Conservation (phyloP, 2,113 vertebrate species). For the Scophthalmus maximus region DNA sequence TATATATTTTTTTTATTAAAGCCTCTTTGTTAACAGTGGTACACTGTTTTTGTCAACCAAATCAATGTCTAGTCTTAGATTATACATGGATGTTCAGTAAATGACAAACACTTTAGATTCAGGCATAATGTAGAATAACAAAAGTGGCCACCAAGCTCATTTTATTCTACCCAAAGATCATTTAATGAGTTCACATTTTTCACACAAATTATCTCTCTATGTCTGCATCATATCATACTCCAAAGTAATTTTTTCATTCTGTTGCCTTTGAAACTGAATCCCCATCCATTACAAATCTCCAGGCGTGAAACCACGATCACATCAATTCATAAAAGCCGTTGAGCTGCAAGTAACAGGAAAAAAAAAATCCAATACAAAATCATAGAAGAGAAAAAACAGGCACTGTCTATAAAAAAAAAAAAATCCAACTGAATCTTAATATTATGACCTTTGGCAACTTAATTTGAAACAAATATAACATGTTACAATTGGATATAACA, state of each 20-base stretch:
- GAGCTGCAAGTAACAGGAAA: background rate
- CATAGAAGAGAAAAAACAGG: background rate
- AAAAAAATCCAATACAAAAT: background rate
- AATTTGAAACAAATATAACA: too few relatives aligned
- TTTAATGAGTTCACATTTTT: background rate
- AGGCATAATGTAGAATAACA: too few relatives aligned
- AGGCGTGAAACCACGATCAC: conserved; percentile 8
- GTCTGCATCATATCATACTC: conserved; percentile 23
- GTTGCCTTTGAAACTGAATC: conserved; percentile 9
- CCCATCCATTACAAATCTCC: background rate
- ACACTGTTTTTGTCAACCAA: background rate
- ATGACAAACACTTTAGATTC: too few relatives aligned
- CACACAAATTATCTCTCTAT: conserved; percentile 13
- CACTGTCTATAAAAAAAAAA: background rate
- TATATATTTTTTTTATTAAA: too few relatives aligned
- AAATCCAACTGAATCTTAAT: too few relatives aligned
- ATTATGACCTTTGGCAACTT: too few relatives aligned
- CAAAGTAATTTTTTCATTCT: conserved; percentile 15
- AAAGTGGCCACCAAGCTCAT: too few relatives aligned
- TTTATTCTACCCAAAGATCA: too few relatives aligned
- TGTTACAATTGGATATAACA: too few relatives aligned
- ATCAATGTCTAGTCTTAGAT: too few relatives aligned
- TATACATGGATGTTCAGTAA: too few relatives aligned
- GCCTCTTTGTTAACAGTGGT: background rate
- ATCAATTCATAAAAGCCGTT: background rate